phyloP scores from a whole-genome alignment of 2,888 invertebrate genomes.

The Drosophila ustulata region DNA sequence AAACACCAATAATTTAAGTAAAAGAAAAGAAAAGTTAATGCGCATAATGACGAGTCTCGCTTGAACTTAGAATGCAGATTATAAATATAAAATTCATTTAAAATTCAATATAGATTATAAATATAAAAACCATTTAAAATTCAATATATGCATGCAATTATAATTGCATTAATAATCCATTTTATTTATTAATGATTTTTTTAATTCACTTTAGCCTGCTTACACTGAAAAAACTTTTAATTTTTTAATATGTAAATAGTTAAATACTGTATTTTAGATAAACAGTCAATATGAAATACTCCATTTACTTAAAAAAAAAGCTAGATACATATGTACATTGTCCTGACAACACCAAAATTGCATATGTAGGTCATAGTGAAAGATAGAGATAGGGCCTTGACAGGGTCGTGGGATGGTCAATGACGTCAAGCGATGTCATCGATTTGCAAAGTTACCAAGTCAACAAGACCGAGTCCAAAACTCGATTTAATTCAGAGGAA shows the following conservation, averaged over 20 bases:
- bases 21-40: no score
- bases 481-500: slow-evolving; percentile 51
- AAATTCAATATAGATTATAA: no score
- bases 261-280: slow-evolving; percentile 1
- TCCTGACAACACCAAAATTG: slow-evolving; percentile 15
- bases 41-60: no score
- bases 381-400: background rate
- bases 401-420: slow-evolving; percentile 19
- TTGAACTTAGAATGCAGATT: no score
- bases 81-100: no score
- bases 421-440: slow-evolving; percentile 55
- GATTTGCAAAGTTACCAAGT: slow-evolving; percentile 11
- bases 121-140: no score
- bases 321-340: slow-evolving; percentile 20
- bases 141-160: background rate
- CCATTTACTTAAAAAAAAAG: slow-evolving; percentile 32
- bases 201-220: no score
- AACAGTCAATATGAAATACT: slow-evolving; percentile 30
- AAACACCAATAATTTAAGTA: no score
- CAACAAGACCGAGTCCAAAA: slow-evolving; percentile 25
- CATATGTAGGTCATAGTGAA: slow-evolving; percentile 31
- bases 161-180: background rate
- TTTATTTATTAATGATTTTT: background rate
- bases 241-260: no score
- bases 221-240: no score